A percentile compares a stretch with the other conserved stretches of the same genome.
phyloP scores from a whole-genome alignment of 2,888 invertebrate species.

The Parnassius orleans region DNA sequence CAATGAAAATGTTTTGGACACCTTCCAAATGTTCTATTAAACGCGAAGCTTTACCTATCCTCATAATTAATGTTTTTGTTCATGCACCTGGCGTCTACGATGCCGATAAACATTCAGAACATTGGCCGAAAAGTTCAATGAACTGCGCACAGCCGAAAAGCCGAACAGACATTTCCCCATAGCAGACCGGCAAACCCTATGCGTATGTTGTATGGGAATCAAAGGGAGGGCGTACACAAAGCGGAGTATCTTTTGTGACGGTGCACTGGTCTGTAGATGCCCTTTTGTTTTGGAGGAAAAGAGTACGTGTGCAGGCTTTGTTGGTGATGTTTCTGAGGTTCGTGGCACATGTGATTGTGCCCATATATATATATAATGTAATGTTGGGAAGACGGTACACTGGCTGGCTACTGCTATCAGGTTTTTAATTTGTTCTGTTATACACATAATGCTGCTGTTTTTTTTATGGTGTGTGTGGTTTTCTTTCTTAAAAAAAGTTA shows the following conservation, averaged over 20 bases:
- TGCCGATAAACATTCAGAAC: conserved; percentile 20
- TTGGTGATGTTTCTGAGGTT: conserved; percentile 4
- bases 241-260: conserved; percentile 51
- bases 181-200: conserved; percentile 7
- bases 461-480: too few relatives aligned
- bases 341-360: conserved; percentile 1
- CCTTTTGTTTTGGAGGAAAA: conserved; percentile 40
- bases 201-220: conserved; percentile 37
- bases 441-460: too few relatives aligned
- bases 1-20: conserved; percentile 9
- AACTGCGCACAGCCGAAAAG: conserved; percentile 20
- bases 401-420: not conserved
- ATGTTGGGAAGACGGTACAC: not conserved
- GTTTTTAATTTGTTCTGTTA: too few relatives aligned
- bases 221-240: conserved; percentile 45
- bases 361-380: not conserved
- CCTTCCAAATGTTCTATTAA: conserved; percentile 3
- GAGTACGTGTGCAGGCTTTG: not conserved
- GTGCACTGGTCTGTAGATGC: conserved; percentile 47
- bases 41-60: conserved; percentile 8
- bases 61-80: conserved; percentile 17
- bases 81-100: conserved; percentile 19
- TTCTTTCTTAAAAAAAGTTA: too few relatives aligned
- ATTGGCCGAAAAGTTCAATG: conserved; percentile 17
- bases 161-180: conserved; percentile 15